Evolutionary conservation across 1,140 invertebrate species (phyloP), one percentile per base, ranked within the genome.

Genomic region (Eriosoma lanigerum): DNA sequence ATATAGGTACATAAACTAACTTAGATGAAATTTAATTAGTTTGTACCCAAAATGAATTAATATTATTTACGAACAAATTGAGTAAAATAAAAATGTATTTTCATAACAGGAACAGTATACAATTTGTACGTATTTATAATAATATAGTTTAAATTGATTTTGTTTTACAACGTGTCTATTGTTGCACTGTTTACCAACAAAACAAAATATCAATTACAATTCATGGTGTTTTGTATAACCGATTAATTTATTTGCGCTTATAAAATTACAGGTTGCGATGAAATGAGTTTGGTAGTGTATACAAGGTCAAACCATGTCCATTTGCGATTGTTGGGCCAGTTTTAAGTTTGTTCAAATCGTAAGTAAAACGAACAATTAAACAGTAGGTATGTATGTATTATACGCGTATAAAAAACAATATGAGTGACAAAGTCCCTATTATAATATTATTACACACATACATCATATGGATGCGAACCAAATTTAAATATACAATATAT

Each of bases 341-440:
- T 78, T 78, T 21, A 78, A 78, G 75, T 78, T 78, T 60, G 48
- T 21, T 78, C 75, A 78, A 78, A 78, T 78, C 15, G 75, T 78
- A 78, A 78, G 75, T 78, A 58, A 24, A 44, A 24, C 15, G 19
- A 58, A 78, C 24, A 78, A 60, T 48, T 48, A 60, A 76, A 76
- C 32, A 38, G 3, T 38, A 38, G 32, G 8, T 38, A 4, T 38
- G 3, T 38, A 38, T 38, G 8, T 4, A 38, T 38, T 38, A 38
- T 62, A 62, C 10, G 19, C n/a, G n/a, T 44, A 75, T 44, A 15
- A 58, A 19, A 58, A 75, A 75, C 24, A 56, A 54, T 56, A 75
- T 66, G 38, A 60, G 56, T 26, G 75, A 78, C 75, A 78, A 78
- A 48, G 56, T 46, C 38, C 32, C 44, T 19, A 52, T 72, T 17